Evolutionary conservation across 30 jellyfish, hydroid and myxozoan genomes (phyloP), one percentile per base, ranked within the genome.

Genomic region (Hydractinia echinata): DNA sequence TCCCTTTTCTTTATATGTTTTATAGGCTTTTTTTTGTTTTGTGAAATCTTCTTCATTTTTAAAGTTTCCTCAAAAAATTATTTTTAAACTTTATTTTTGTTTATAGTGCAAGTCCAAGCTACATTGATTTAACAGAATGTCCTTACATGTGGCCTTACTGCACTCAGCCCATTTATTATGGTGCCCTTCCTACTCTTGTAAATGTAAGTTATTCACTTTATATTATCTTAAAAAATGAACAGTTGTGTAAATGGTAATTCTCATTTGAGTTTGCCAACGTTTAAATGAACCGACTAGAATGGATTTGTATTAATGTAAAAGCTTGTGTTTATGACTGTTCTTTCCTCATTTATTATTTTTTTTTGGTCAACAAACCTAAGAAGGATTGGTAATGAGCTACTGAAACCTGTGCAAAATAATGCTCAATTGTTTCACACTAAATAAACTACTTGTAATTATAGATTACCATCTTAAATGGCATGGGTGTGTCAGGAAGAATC

Each of bases 71-170:
- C 74, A 6, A 64, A 64, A n/a, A 71, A 71, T 71, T 30, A 30
- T 71, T 30, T 19, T 71, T 71, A 20, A 13, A 67, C 15, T 67
- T 21, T 6, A 39, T 4, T 6, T 20, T 61, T 16, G 56, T 81
- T 61, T 56, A 19, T 44, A 92, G 98, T 84, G 72, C 85, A 48
- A 92, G 95, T 64, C 98, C 98, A 19, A 92, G 95, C 67, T 77
- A 68, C 61, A 84, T 92, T 51, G 98, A 92, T 66, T 84, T 92
- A 49, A 92, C 98, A 21, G 98, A 92, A 56, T 92, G 98, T 73
- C 98, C 98, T 5, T 92, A 92, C 83, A 92, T 92, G 98, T 92
- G 98, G 98, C 98, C 98, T 3, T 92, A 86, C 55, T 92, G 98
- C 82, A 86, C 95, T 51, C 98, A 92, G 61, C 98, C 98, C 30